Evolutionary conservation across 2,797 vertebrate species (phyloP).

Genomic region (Borostomias antarcticus): DNA sequence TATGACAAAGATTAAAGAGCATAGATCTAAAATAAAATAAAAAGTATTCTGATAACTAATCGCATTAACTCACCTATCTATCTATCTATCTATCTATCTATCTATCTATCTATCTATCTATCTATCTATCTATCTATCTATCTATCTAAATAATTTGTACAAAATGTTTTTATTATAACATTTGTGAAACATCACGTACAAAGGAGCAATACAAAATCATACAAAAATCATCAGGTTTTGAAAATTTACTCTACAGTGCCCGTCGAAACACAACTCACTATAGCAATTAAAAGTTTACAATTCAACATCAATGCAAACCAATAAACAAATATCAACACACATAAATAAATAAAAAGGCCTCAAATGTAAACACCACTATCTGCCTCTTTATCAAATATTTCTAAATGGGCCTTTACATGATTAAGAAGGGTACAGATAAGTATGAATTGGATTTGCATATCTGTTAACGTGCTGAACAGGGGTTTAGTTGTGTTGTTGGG

Average conservation of each 20-base stretch:
- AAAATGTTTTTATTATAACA: constrained; percentile 6
- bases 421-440: too few species aligned
- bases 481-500: neutral
- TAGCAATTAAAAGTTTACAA: neutral
- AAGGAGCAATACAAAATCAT: neutral
- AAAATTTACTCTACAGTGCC: neutral
- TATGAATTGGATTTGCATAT: neutral
- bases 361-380: neutral
- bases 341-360: neutral
- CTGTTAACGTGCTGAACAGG: neutral
- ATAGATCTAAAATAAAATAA: neutral
- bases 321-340: neutral
- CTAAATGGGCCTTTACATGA: too few species aligned
- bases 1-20: neutral
- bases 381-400: neutral
- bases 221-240: neutral
- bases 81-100: neutral
- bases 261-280: neutral
- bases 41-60: too few species aligned
- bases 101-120: neutral
- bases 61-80: neutral
- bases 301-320: neutral
- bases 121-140: neutral
- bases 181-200: constrained; percentile 2
- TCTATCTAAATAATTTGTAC: too few species aligned